A percentile compares a stretch with the other conserved stretches of the same genome.
phyloP scores from a whole-genome alignment of 2,113 vertebrate genomes.

The Xiphophorus maculatus region DNA sequence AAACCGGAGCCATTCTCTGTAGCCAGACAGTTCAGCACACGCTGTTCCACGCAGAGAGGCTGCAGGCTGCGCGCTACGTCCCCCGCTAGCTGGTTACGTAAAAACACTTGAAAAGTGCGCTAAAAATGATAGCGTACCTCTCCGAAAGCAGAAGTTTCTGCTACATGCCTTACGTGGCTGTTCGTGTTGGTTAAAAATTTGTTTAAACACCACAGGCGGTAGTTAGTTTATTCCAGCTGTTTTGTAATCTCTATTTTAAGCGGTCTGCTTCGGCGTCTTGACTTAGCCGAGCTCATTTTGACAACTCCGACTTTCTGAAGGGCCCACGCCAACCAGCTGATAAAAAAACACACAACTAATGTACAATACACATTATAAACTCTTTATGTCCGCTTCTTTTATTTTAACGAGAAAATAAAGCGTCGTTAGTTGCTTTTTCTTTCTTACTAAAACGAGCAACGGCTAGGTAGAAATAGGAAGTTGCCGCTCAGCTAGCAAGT shows the following conservation, averaged over 20 bases:
- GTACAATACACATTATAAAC: not conserved
- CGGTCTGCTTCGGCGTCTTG: conserved; percentile 1
- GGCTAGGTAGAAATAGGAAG: conserved; percentile 49
- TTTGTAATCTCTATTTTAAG: conserved; percentile 40
- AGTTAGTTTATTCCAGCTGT: not conserved
- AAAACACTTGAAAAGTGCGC: not conserved
- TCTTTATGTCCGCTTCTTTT: not conserved
- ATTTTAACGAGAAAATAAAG: not conserved
- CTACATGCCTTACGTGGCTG: not conserved
- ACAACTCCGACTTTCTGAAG: conserved; percentile 33
- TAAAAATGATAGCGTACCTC: not conserved
- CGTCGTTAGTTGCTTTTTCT: too few relatives aligned
- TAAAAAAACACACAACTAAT: not conserved
- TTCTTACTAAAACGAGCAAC: too few relatives aligned
- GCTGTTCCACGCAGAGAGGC: not conserved
- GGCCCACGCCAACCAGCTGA: conserved; percentile 19
- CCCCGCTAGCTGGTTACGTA: not conserved
- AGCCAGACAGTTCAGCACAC: not conserved
- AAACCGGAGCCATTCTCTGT: not conserved
- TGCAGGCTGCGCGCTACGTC: not conserved
- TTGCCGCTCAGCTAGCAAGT: conserved; percentile 31
- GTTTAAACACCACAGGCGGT: accelerated
- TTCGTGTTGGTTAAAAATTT: accelerated
- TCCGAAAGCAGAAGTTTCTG: not conserved
- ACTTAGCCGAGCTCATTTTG: conserved; percentile 21